Evolutionary conservation across 2,888 invertebrate genomes (phyloP).

Genomic region (Drosophila cognata): DNA sequence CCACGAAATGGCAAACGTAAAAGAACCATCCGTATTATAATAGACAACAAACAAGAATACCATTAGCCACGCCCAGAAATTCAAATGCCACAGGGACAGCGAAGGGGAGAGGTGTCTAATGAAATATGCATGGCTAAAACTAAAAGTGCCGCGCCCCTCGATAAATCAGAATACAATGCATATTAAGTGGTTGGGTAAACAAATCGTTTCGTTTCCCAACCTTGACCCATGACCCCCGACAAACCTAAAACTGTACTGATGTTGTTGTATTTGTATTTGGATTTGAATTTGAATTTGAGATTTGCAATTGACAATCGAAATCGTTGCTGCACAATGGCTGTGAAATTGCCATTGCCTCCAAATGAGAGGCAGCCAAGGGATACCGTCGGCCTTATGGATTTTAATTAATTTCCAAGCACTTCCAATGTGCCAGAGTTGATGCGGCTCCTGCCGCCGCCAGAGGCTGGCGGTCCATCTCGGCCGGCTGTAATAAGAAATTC

Average conservation of each 20-base stretch:
- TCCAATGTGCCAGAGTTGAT: constrained; percentile 19
- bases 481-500: constrained; percentile 77
- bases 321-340: constrained; percentile 34
- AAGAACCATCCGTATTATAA: not conserved
- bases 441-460: constrained; percentile 6
- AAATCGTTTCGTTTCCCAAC: constrained; percentile 34
- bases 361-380: constrained; percentile 9
- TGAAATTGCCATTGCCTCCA: constrained; percentile 31
- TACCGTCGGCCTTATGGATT: constrained; percentile 65
- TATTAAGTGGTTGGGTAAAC: constrained; percentile 56
- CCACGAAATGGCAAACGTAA: not conserved
- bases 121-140: constrained; percentile 64
- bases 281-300: constrained; percentile 15
- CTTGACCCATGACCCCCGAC: constrained; percentile 66
- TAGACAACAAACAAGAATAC: not conserved
- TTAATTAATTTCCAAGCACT: constrained; percentile 75
- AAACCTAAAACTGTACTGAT: not conserved
- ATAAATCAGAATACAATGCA: constrained; percentile 75
- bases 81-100: constrained; percentile 6
- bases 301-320: constrained; percentile 24
- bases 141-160: constrained; percentile 54
- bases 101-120: constrained; percentile 36
- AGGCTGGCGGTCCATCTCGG: constrained; percentile 19
- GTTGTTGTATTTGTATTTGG: constrained; percentile 13
- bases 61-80: constrained; percentile 3